Conservation (phyloP, 2,888 invertebrate species). For the Hydraecia micacea region DNA sequence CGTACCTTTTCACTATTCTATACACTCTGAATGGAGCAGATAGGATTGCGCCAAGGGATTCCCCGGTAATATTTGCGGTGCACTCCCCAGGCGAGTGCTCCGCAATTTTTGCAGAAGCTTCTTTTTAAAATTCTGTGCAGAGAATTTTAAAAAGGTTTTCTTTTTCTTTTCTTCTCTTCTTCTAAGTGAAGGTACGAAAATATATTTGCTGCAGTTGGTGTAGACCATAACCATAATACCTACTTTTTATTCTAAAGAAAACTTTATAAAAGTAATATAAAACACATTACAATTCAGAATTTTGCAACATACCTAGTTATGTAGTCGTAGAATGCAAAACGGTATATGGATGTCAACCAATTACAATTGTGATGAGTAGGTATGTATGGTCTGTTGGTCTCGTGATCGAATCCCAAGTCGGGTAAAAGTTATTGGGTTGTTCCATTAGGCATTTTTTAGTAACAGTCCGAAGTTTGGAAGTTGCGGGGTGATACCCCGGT, state of each 20-base stretch:
- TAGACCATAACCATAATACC: background rate
- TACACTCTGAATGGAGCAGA: conserved; percentile 17
- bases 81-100: conserved; percentile 6
- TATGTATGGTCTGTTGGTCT: background rate
- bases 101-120: conserved; percentile 28
- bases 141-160: too few species aligned
- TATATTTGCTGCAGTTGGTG: too few species aligned
- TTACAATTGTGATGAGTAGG: background rate
- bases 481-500: too few species aligned
- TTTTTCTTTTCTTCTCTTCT: too few species aligned
- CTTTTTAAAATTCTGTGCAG: conserved; percentile 41
- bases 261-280: background rate
- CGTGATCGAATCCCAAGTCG: background rate
- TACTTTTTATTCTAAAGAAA: background rate
- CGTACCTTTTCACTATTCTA: conserved; percentile 18
- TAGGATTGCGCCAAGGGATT: conserved; percentile 41
- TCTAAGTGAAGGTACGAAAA: too few species aligned
- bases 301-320: background rate
- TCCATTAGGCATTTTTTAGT: too few species aligned
- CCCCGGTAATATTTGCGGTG: conserved; percentile 33
- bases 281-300: background rate
- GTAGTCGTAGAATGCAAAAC: background rate
- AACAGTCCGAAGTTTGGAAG: too few species aligned
- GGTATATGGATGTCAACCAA: background rate
- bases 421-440: too few species aligned